Evolutionary conservation across 2,113 vertebrate species (phyloP).

Genomic region (Probosciger aterrimus): DNA sequence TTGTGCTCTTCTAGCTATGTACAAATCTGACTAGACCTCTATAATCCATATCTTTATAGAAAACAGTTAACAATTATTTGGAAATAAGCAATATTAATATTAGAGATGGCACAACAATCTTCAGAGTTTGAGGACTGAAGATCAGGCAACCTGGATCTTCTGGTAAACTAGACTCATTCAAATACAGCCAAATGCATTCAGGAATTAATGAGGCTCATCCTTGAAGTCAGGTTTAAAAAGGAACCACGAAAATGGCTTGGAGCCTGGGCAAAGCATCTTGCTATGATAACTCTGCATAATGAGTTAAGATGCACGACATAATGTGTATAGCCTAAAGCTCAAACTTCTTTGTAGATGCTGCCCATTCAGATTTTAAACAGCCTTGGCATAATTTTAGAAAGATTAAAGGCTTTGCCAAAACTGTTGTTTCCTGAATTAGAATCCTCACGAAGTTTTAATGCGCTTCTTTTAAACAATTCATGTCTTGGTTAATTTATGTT

Average conservation of each 20-base stretch:
- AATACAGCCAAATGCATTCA: not conserved
- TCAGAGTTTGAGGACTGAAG: not conserved
- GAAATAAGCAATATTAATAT: not conserved
- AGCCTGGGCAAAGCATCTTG: slow-evolving; percentile 22
- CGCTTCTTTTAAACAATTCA: not conserved
- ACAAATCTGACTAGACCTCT: not conserved
- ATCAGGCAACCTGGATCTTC: not conserved
- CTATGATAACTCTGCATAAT: not conserved
- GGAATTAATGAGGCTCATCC: not conserved
- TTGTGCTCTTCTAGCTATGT: not conserved
- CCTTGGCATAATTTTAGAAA: not conserved
- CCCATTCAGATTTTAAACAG: slow-evolving; percentile 41
- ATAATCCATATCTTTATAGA: not conserved
- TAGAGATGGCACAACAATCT: not conserved
- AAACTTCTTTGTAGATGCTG: slow-evolving; percentile 28
- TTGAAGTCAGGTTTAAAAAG: not conserved
- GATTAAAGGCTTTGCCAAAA: slow-evolving; percentile 7
- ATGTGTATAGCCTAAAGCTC: slow-evolving; percentile 18
- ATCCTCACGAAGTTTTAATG: not conserved
- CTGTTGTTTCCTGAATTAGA: not conserved
- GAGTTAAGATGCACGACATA: not conserved
- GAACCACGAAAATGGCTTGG: slow-evolving; percentile 26
- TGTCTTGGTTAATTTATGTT: not conserved
- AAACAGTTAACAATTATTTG: not conserved
- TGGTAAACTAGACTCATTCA: not conserved